A percentile compares a stretch with the other conserved stretches of the same genome.
Conservation (phyloP, 2,797 vertebrate genomes). For the Platalea minor region DNA sequence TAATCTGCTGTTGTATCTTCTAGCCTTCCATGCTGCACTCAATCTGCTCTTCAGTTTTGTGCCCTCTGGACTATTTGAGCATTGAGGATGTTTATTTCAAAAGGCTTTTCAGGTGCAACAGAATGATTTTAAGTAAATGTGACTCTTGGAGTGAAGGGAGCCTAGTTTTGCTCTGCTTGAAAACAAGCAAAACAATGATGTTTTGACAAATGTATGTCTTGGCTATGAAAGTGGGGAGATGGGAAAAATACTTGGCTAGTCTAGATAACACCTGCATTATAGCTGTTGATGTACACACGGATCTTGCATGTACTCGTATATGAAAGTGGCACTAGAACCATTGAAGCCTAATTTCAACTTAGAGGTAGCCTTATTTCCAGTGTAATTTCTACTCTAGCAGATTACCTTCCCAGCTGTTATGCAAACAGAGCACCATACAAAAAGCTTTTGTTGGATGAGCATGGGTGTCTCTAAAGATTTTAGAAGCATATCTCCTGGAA, state of each 20-base stretch:
- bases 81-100: neutral
- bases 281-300: neutral
- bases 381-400: neutral
- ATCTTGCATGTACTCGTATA: neutral
- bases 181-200: neutral
- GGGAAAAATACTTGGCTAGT: neutral
- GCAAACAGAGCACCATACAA: neutral
- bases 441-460: neutral
- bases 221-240: neutral
- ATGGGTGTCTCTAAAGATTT: neutral
- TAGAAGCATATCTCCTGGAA: neutral
- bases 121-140: constrained; percentile 24
- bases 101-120: constrained; percentile 23
- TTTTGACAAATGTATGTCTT: constrained; percentile 15
- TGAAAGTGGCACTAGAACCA: neutral
- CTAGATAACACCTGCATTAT: neutral
- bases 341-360: neutral
- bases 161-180: neutral
- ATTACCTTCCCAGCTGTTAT: neutral
- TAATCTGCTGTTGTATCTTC: neutral
- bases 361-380: neutral
- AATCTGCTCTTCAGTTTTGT: neutral
- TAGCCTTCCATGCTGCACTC: neutral
- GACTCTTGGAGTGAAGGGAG: neutral
- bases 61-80: neutral